phyloP scores from a whole-genome alignment of 2,888 invertebrate genomes.

The Cataglyphis livida region DNA sequence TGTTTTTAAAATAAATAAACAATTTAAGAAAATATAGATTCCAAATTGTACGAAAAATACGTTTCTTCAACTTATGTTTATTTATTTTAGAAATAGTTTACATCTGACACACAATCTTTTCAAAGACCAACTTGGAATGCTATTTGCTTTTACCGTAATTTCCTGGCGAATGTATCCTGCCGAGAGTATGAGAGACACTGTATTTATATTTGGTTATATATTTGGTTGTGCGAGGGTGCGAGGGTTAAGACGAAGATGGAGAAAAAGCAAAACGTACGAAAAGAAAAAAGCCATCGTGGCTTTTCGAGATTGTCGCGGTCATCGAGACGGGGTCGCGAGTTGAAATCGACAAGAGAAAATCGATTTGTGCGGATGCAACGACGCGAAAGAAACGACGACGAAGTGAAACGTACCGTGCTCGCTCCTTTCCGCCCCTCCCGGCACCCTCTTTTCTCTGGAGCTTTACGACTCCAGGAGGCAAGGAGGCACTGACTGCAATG shows the following conservation, averaged over 20 bases:
- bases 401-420: conserved; percentile 58
- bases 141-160: neutral
- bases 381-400: conserved; percentile 66
- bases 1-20: neutral
- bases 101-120: neutral
- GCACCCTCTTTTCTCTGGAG: conserved; percentile 12
- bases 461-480: conserved; percentile 9
- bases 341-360: conserved; percentile 69
- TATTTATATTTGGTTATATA: conserved; percentile 17
- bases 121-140: neutral
- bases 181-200: neutral
- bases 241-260: conserved; percentile 45
- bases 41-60: neutral
- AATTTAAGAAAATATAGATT: neutral
- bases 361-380: conserved; percentile 69
- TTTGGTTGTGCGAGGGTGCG: neutral
- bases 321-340: conserved; percentile 63
- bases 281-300: conserved; percentile 54
- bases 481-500: conserved; percentile 8
- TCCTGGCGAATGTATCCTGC: conserved; percentile 13
- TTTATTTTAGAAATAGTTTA: neutral
- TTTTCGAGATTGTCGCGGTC: conserved; percentile 60
- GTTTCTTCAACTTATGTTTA: neutral
- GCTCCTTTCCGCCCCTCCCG: neutral
- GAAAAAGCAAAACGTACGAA: conserved; percentile 36